These are phyloP conservation scores for Umimayanthus chanpuru DNA, from an alignment of 92 coral and sea anemone genomes.

Conservation along the genomic window DNA sequence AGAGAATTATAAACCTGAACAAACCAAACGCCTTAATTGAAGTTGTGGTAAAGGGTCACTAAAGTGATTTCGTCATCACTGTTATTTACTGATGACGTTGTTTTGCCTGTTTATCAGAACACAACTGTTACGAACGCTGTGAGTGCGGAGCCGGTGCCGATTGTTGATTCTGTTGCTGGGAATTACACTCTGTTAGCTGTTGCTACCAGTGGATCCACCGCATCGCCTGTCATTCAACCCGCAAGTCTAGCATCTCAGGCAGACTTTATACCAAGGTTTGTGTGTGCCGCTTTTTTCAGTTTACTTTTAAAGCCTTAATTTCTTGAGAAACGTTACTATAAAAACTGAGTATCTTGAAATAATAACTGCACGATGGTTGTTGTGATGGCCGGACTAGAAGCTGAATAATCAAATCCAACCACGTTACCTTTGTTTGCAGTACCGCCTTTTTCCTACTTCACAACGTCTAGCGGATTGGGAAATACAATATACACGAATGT, in stretches of 20 bases:
- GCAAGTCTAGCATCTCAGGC: slow-evolving; percentile 75
- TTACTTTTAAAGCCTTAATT: neutral
- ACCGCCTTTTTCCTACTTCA: neutral
- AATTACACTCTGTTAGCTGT: slow-evolving; percentile 67
- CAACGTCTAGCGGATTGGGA: neutral
- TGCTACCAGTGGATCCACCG: slow-evolving; percentile 67
- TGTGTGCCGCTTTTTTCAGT: neutral
- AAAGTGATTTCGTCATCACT: neutral
- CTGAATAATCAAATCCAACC: neutral
- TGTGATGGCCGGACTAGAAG: neutral
- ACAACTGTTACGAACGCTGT: slow-evolving; percentile 58
- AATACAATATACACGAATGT: too few relatives aligned
- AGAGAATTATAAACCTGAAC: too few relatives aligned
- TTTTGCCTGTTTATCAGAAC: slow-evolving; percentile 58
- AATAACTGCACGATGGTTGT: neutral
- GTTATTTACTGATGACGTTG: neutral
- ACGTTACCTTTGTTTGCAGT: neutral
- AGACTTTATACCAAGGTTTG: slow-evolving; percentile 93
- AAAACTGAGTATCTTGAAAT: too few relatives aligned
- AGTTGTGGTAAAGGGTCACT: neutral
- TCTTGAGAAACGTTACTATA: too few relatives aligned
- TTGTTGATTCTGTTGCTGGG: slow-evolving; percentile 72
- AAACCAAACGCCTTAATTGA: neutral
- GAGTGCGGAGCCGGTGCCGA: slow-evolving; percentile 70
- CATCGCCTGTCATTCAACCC: slow-evolving; percentile 75